phyloP scores from a whole-genome alignment of 1,140 invertebrate genomes.

The Drosophila parvula region DNA sequence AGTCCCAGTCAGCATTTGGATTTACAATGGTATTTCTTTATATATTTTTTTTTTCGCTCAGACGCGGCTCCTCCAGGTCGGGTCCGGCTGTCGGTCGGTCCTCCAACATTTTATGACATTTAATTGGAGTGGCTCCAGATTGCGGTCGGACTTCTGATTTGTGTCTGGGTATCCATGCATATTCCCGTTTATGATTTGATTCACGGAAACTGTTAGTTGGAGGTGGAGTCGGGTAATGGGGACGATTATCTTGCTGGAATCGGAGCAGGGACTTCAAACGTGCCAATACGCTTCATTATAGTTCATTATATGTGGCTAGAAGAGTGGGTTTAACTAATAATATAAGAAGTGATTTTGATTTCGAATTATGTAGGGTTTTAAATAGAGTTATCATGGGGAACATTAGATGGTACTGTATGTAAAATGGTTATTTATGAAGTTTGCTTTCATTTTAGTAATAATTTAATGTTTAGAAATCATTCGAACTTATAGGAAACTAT shows the following conservation, averaged over 20 bases:
- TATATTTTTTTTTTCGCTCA: neutral
- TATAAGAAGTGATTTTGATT: neutral
- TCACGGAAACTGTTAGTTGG: slow-evolving; percentile 68
- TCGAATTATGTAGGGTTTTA: neutral
- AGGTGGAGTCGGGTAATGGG: slow-evolving; percentile 28
- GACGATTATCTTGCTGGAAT: slow-evolving; percentile 33
- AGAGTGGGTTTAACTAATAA: neutral
- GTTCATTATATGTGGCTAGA: neutral
- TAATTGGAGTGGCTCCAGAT: slow-evolving; percentile 72
- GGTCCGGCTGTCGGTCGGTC: slow-evolving; percentile 18
- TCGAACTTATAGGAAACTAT: too few species aligned
- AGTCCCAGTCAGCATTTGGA: slow-evolving; percentile 51
- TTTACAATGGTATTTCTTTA: slow-evolving; percentile 63
- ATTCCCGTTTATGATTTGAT: slow-evolving; percentile 75
- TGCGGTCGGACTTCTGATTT: slow-evolving; percentile 57
- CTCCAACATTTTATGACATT: slow-evolving; percentile 69
- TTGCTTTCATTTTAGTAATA: neutral
- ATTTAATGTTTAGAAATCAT: neutral
- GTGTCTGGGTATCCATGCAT: slow-evolving; percentile 30
- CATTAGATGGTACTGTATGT: neutral
- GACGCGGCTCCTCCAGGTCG: slow-evolving; percentile 18
- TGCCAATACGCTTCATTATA: slow-evolving; percentile 20
- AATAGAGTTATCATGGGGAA: neutral
- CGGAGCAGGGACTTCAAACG: slow-evolving; percentile 4
- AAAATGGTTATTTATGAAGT: neutral